Evolutionary conservation across 53 echinoderm and acorn worm genomes (phyloP).

Genomic region (Antedon mediterranea): DNA sequence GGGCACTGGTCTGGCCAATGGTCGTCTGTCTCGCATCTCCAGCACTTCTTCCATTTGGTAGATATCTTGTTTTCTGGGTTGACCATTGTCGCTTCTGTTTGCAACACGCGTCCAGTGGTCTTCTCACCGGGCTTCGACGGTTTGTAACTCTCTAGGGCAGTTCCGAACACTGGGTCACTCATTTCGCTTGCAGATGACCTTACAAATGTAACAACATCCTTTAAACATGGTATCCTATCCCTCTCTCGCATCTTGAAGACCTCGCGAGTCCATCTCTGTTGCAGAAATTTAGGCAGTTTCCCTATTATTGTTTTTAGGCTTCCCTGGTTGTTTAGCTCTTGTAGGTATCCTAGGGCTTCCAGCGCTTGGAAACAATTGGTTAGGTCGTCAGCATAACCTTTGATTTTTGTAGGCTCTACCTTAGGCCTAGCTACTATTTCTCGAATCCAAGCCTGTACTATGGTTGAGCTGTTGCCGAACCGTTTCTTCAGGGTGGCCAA

Average conservation of each 20-base stretch:
- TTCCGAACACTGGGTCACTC: slow-evolving; percentile 20
- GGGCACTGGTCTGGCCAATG: background rate
- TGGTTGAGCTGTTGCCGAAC: slow-evolving; percentile 26
- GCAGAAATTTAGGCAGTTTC: slow-evolving; percentile 14
- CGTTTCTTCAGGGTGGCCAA: slow-evolving; percentile 21
- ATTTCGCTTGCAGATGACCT: slow-evolving; percentile 6
- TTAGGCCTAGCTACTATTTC: slow-evolving; percentile 8
- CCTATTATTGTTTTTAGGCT: slow-evolving; percentile 1
- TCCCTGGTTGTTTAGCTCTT: slow-evolving; percentile 15
- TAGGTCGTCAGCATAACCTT: slow-evolving; percentile 13
- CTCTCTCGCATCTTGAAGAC: slow-evolving; percentile 1
- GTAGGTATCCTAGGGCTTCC: slow-evolving; percentile 9
- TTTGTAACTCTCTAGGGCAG: background rate
- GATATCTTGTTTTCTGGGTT: no score
- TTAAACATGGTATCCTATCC: slow-evolving; percentile 2
- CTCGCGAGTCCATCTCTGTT: slow-evolving; percentile 11
- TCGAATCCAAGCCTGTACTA: slow-evolving; percentile 21
- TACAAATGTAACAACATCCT: slow-evolving; percentile 9
- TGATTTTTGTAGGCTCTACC: background rate
- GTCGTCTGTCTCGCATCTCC: no score
- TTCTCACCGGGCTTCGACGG: background rate
- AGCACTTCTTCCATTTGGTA: no score
- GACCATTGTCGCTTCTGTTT: no score
- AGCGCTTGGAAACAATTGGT: slow-evolving; percentile 6
- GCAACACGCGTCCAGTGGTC: no score